These are phyloP conservation scores for Anastatus disparis DNA, from an alignment of 1,140 invertebrate genomes.

Conservation along the genomic window DNA sequence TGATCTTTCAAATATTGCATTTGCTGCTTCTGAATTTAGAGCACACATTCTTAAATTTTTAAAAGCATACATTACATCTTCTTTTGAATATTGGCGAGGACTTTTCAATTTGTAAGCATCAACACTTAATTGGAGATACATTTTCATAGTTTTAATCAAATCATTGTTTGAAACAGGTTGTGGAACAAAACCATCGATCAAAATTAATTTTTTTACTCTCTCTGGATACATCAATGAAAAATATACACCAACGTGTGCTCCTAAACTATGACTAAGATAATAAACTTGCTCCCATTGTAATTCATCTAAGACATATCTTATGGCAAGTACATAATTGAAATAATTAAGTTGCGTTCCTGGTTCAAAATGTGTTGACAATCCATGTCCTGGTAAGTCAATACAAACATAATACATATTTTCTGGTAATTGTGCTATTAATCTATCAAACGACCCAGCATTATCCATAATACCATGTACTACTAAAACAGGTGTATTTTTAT, in stretches of 20 bases:
- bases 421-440: slow-evolving; percentile 71
- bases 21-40: slow-evolving; percentile 62
- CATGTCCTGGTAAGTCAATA: slow-evolving; percentile 78
- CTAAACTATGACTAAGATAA: slow-evolving; percentile 72
- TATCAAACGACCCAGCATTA: slow-evolving; percentile 76
- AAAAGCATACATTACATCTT: slow-evolving; percentile 66
- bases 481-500: slow-evolving; percentile 67
- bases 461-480: slow-evolving; percentile 73
- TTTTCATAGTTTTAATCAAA: slow-evolving; percentile 48
- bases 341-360: slow-evolving; percentile 63
- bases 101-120: slow-evolving; percentile 47
- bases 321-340: slow-evolving; percentile 63
- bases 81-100: slow-evolving; percentile 62
- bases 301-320: slow-evolving; percentile 68
- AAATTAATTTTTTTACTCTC: slow-evolving; percentile 65
- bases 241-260: slow-evolving; percentile 63
- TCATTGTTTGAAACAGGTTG: slow-evolving; percentile 48
- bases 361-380: slow-evolving; percentile 73
- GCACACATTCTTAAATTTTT: slow-evolving; percentile 52
- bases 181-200: slow-evolving; percentile 66
- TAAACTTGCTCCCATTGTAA: slow-evolving; percentile 70
- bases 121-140: slow-evolving; percentile 50
- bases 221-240: slow-evolving; percentile 67
- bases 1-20: slow-evolving; percentile 65
- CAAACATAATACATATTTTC: slow-evolving; percentile 71